Percentiles rank a stretch among this genome's conserved stretches.
Evolutionary conservation across 1,140 invertebrate species (phyloP).

Genomic region (Dendroctonus valens): DNA sequence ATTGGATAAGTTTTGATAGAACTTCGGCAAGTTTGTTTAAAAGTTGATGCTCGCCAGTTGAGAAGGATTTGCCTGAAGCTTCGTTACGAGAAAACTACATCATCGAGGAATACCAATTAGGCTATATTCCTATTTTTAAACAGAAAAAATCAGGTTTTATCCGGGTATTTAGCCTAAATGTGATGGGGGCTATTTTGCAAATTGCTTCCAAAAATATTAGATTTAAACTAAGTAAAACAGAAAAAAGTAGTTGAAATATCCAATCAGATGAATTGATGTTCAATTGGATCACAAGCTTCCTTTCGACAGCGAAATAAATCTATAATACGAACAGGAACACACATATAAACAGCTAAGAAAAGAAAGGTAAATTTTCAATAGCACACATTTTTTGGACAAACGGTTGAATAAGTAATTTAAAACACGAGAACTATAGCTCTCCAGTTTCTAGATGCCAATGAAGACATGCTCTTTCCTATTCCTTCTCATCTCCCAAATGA

Average conservation of each 20-base stretch:
- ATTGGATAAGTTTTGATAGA: conserved; percentile 35
- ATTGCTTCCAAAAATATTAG: too few species aligned
- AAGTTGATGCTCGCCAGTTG: conserved; percentile 25
- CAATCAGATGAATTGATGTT: too few species aligned
- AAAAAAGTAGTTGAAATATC: too few species aligned
- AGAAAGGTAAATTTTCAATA: not conserved
- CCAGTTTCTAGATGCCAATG: not conserved
- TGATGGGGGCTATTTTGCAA: too few species aligned
- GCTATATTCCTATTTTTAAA: too few species aligned
- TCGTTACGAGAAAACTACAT: not conserved
- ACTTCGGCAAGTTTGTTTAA: conserved; percentile 28
- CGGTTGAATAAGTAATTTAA: not conserved
- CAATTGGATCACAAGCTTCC: too few species aligned
- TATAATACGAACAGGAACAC: not conserved
- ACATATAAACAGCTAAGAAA: not conserved
- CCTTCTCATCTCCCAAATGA: conserved; percentile 16
- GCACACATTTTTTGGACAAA: not conserved
- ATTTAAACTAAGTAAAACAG: too few species aligned
- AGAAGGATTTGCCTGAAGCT: conserved; percentile 24
- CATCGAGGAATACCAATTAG: too few species aligned
- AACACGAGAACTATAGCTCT: not conserved
- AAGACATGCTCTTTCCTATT: too few species aligned
- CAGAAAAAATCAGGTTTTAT: too few species aligned
- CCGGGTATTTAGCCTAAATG: too few species aligned
- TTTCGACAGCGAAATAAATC: too few species aligned